Evolutionary conservation across 2,113 vertebrate species (phyloP), one percentile per base, ranked within the genome.

Genomic region (Pan paniscus): DNA sequence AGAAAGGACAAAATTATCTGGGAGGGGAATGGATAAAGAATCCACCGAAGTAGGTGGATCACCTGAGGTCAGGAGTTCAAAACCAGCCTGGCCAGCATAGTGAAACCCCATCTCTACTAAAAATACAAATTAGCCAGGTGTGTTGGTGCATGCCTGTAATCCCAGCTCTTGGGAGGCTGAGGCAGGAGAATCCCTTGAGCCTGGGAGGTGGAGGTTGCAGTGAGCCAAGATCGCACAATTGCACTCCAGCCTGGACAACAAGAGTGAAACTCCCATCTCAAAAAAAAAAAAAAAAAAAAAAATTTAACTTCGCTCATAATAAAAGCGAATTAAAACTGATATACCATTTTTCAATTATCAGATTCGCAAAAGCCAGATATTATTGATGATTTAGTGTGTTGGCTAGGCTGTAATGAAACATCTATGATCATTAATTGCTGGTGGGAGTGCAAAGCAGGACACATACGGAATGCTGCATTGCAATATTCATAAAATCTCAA

Each of bases 321-420:
- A 92, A 94, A 93, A 82, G 16, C 43, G 64, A 93, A 88, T 92
- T 68, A 64, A 87, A 94, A 83, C 20, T 16, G 30, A 43, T 59
- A 50, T 3, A 73, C 40, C 30, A 35, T 67, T 89, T 82, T 67
- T 27, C 68, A 64, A 48, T 27, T 55, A 61, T 30, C 11, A 79
- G 75, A 64, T n/a, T 59, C 48, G 40, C 27, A 84, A 93, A 38
- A 64, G 38, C 38, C 46, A 57, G 46, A 64, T 25, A 82, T 12
- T 46, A 23, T 12, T 83, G 72, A 75, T 22, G 46, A 23, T 18
- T 64, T 68, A 30, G 7, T 64, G 38, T 55, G 22, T 5, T 48
- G 40, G 23, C 7, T 17, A 61, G n/a, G 11, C 13, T 50, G 2
- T 75, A 25, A 67, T 17, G 25, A 80, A 64, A 59, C 6, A 79